Base-by-base conservation (phyloP, 2,888 invertebrate genomes). In the Junonia oenone region DNA sequence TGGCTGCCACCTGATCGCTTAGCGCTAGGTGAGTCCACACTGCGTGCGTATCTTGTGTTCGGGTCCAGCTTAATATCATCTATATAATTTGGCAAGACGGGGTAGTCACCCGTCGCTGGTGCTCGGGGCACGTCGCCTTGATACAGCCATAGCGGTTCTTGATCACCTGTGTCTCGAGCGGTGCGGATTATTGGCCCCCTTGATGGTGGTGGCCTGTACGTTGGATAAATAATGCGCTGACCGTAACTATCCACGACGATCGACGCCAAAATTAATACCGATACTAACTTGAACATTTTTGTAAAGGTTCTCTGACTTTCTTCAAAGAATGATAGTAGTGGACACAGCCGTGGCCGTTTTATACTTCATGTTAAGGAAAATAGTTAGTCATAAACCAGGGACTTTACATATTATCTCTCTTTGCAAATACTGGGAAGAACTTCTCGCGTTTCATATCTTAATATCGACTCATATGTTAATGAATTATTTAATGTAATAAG, bases 11-110 rank as follows among this genome's bases (percentile, higher is more conserved):
- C 71, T 13, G 69, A 67, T 19, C 68, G 65, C 38, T 61, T 73
- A 6, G 72, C 71, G 51, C 74, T 73, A 0, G 69, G 71, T 2
- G 68, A 77, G 55, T 72, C 73, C 4, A 68, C 60, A 57, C 69
- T 77, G 50, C 69, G 72, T 27, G 63, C 72, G 55, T 64, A 63
- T 47, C 76, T 68, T 26, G 57, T 69, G 38, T 67, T 67, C 1
- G 70, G 65, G 27, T 71, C 66, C 17, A 71, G 6, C 11, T 64
- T 62, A n/a, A 72, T 49, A 15, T 74, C 71, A n/a, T 73, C 74
- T 26, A 72, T 71, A 46, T 65, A 55, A 4, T 55, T 54, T 9
- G 69, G 74, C 22, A 74, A 45, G 33, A 56, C n/a, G 0, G 72
- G 71, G 55, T 71, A 66, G 29, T 72, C 69, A 0, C 66, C 68